These are phyloP conservation scores for Andrena dorsata DNA, from an alignment of 2,888 invertebrate genomes.

Conservation along the genomic window DNA sequence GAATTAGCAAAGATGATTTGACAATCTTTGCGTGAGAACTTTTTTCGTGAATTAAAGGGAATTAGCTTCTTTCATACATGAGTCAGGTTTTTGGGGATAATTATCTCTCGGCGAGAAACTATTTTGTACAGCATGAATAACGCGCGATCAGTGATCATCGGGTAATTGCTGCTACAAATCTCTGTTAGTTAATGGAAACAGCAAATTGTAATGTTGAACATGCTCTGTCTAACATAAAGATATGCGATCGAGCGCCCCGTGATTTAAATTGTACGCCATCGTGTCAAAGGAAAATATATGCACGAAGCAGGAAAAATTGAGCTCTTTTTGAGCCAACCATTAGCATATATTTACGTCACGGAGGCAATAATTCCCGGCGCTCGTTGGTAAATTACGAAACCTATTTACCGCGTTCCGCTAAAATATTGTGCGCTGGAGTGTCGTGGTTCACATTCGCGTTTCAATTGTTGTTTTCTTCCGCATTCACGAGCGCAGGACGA, in stretches of 20 bases:
- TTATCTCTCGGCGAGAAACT: too few relatives aligned
- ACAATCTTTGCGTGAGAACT: too few relatives aligned
- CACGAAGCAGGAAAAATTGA: slow-evolving; percentile 41
- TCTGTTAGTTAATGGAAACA: too few relatives aligned
- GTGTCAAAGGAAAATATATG: slow-evolving; percentile 34
- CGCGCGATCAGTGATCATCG: too few relatives aligned
- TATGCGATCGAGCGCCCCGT: not conserved
- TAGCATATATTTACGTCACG: slow-evolving; percentile 62
- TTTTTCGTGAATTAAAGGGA: too few relatives aligned
- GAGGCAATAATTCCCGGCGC: slow-evolving; percentile 52
- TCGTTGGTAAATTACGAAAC: slow-evolving; percentile 58
- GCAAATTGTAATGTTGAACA: too few relatives aligned
- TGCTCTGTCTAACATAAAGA: too few relatives aligned
- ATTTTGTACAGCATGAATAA: too few relatives aligned
- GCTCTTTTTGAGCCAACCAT: slow-evolving; percentile 48
- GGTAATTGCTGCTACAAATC: too few relatives aligned
- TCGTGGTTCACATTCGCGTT: slow-evolving; percentile 13
- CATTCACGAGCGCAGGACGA: not conserved
- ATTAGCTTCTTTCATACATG: too few relatives aligned
- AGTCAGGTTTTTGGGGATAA: too few relatives aligned
- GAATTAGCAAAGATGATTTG: too few relatives aligned
- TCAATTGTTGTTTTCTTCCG: slow-evolving; percentile 56
- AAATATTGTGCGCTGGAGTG: slow-evolving; percentile 42
- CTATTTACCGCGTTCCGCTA: slow-evolving; percentile 57
- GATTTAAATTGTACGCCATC: not conserved